Evolutionary conservation across 2,888 invertebrate genomes (phyloP), one percentile per base, ranked within the genome.

Genomic region (Shargacucullia verbasci): DNA sequence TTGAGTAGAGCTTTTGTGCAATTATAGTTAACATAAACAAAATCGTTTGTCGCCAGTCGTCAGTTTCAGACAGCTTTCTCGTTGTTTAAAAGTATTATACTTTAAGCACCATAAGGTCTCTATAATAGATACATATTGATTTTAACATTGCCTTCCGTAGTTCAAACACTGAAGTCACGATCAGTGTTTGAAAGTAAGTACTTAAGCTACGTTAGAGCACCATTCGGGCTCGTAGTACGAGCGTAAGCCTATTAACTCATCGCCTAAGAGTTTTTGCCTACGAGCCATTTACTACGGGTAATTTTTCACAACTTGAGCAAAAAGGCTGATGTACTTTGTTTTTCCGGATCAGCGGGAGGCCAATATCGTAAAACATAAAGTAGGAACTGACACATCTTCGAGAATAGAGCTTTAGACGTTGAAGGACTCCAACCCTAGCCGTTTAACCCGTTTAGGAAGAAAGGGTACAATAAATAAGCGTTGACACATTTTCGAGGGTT

Each of bases 391-490:
- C 59, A 35, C 43, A 15, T 50, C 44, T 47, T 15, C 13, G 12
- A 20, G 57, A 70, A 58, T 58, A 41, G 27, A 53, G 52, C 25
- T 58, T 55, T 35, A 45, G 35, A 2, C 35, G 20, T 40, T 47
- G 52, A 41, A 49, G 11, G 34, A 60, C 37, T 48, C 12, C 40
- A 15, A 59, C 56, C 53, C 46, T 45, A 41, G 20, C 49, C 9
- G 40, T 29, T 9, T 29, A 29, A 29, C 7, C 29, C 44, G 48
- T 57, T 67, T 60, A 29, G 37, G 35, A 39, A 58, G 64, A 64
- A 55, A 68, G 48, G 41, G 27, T 57, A 53, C 59, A 60, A 64
- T 59, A 54, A 71, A 71, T 64, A 59, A 49, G 27, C 48, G 25
- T 44, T 59, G 48, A 53, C 52, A 55, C 54, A 47, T 54, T 59